Percentiles rank a stretch among this genome's conserved stretches.
Evolutionary conservation across 2,888 invertebrate genomes (phyloP).

Genomic region (Agriopis marginaria): DNA sequence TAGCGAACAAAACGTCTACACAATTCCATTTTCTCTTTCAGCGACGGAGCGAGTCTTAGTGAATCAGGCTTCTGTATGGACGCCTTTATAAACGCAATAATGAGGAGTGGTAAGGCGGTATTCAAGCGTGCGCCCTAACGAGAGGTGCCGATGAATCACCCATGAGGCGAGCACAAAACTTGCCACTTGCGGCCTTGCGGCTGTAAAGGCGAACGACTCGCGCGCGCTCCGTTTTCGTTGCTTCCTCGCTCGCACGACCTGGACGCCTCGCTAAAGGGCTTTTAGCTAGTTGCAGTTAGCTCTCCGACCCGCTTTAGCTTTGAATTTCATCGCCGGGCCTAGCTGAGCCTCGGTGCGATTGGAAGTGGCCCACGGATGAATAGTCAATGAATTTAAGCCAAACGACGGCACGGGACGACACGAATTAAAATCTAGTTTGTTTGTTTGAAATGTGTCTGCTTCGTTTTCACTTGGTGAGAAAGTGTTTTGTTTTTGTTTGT

Average conservation of each 20-base stretch:
- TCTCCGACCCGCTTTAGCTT: constrained; percentile 72
- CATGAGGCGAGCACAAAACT: constrained; percentile 82
- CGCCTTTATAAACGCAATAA: constrained; percentile 86
- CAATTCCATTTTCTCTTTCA: constrained; percentile 85
- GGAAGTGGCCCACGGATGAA: constrained; percentile 72
- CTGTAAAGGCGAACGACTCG: constrained; percentile 60
- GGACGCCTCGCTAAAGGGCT: constrained; percentile 73
- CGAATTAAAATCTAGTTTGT: constrained; percentile 48
- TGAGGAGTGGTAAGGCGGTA: constrained; percentile 83
- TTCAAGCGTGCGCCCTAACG: constrained; percentile 80
- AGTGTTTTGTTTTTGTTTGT: constrained; percentile 22
- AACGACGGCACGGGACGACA: constrained; percentile 52
- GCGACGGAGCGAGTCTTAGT: constrained; percentile 77
- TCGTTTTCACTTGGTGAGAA: constrained; percentile 17
- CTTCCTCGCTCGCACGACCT: constrained; percentile 45
- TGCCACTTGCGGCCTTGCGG: constrained; percentile 67
- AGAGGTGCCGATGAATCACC: constrained; percentile 83
- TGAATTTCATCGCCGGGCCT: constrained; percentile 71
- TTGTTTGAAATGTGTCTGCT: constrained; percentile 32
- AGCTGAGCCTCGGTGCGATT: constrained; percentile 70
- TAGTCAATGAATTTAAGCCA: constrained; percentile 76
- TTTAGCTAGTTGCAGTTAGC: constrained; percentile 63
- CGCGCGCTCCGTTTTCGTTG: constrained; percentile 32
- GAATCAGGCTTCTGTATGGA: constrained; percentile 80
- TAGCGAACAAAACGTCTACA: constrained; percentile 79